Conservation (phyloP, 2,797 vertebrate genomes). For the Gymnocypris eckloni region DNA sequence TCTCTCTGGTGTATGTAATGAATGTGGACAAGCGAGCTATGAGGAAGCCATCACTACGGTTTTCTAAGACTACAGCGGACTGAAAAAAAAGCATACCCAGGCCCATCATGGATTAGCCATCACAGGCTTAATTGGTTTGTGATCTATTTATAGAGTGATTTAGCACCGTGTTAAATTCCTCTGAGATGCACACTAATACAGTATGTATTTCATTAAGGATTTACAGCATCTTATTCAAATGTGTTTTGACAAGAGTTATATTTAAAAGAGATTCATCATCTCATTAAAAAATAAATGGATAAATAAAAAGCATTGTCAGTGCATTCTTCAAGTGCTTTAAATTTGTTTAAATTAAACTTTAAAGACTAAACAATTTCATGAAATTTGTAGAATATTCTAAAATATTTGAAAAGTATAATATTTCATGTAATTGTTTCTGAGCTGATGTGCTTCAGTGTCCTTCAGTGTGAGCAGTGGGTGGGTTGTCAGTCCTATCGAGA, state of each 20-base stretch:
- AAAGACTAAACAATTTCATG: neutral
- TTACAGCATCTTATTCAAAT: conserved; percentile 55
- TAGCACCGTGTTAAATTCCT: conserved; percentile 52
- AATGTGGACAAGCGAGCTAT: conserved; percentile 63
- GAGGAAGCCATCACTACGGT: conserved; percentile 58
- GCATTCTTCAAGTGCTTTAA: conserved; percentile 16
- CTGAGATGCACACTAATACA: conserved; percentile 50
- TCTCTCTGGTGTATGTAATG: conserved; percentile 69
- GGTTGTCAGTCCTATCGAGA: conserved; percentile 73
- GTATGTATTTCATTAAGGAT: conserved; percentile 53
- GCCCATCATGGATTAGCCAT: conserved; percentile 57
- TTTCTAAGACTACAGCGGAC: conserved; percentile 45
- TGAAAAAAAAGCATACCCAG: conserved; percentile 32
- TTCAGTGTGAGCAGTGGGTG: conserved; percentile 39
- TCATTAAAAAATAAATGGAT: conserved; percentile 27
- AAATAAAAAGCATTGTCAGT: conserved; percentile 30
- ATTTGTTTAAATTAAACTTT: conserved; percentile 1
- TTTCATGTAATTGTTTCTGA: conserved; percentile 51
- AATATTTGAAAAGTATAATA: neutral
- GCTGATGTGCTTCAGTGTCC: conserved; percentile 59
- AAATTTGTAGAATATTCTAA: neutral
- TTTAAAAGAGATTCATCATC: conserved; percentile 42
- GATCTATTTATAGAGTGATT: conserved; percentile 56
- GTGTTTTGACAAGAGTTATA: conserved; percentile 50
- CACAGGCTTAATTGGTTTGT: conserved; percentile 41